Evolutionary conservation across 2,797 vertebrate genomes (phyloP), one percentile per base, ranked within the genome.

Genomic region (Selene dorsalis): DNA sequence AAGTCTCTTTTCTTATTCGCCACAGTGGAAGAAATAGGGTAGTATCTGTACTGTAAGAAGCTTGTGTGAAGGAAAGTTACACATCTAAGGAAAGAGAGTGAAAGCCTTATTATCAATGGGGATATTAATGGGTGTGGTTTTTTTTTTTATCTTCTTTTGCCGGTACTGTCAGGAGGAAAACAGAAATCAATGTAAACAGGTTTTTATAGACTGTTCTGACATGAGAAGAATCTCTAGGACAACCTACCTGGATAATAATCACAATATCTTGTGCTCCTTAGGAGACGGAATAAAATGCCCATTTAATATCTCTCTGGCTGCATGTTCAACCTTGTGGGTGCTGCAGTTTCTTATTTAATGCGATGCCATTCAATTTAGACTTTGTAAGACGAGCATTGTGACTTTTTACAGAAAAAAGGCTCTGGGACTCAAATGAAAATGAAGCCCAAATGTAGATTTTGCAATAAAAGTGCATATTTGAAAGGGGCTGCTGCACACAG

Each of bases 71-170:
- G 20, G 2, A 53, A 62, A 30, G 41, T 55, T 41, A 60, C 1
- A 73, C 26, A 59, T 38, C 28, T 20, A 62, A 8, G 41, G 24
- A 73, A 4, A 32, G 28, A 43, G 53, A 66, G 18, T 28, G 20
- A 73, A 52, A 24, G 41, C 56, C 47, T 75, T 55, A 69, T 60
- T 64, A 69, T 72, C 64, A 47, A 70, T 52, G 62, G 60, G 72
- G 57, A 43, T 73, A 58, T 67, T 56, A 2, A 58, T 47, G 47
- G 30, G 30, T 30, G 28, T 30, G n/a, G n/a, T n/a, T n/a, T n/a
- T 4, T 35, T 70, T 50, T 57, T 59, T 32, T 45, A 63, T 55
- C 30, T 30, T 68, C 12, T 24, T 69, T 68, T 48, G 9, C 4
- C 14, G 56, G 39, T 1, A 13, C 38, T 58, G 65, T 7, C 2